Base-by-base conservation (phyloP, 2,113 vertebrate species). In the Candoia aspera region DNA sequence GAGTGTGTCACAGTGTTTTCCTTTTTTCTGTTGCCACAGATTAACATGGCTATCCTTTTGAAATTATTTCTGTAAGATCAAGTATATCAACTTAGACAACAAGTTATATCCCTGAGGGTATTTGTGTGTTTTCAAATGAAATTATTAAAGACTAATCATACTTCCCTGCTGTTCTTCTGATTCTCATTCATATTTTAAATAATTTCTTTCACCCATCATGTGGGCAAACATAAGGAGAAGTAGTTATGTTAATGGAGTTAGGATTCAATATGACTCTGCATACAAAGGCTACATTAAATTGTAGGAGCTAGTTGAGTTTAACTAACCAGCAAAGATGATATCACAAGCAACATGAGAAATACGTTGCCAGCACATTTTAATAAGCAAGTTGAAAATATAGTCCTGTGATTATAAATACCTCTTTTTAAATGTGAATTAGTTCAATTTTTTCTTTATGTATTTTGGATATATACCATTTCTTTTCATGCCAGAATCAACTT, bases 181-280 rank as follows among this genome's bases (percentile, higher is more conserved):
- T 93, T 91, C 92, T 92, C 62, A 93, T 93, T 95, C 93, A 93
- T 79, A 57, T 91, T 49, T 94, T 91, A 92, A 79, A 86, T 94
- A 93, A 91, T 90, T 93, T 93, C 54, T 93, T 92, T 64, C 23
- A 62, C 17, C 4, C 8, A 42, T n/a, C 42, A 9, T n/a, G 21
- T 17, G 0, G 3, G 85, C 92, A 90, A 58, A 93, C 64, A 94
- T 94, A n/a, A 64, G 55, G 55, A 60, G 92, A 85, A 84, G 93
- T 21, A 91, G 94, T 79, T 92, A 94, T 87, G 87, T 0, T 87
- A 4, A 54, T 90, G 88, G 92, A 92, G 88, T 37, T 58, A 90
- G 6, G 3, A 21, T 93, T 92, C 95, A 53, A 19, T 59, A 85
- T 46, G 64, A 86, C 59, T 92, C 0, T 37, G 54, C 93, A 88